phyloP scores from a whole-genome alignment of 2,888 invertebrate genomes.

The Drosophila atripex region DNA sequence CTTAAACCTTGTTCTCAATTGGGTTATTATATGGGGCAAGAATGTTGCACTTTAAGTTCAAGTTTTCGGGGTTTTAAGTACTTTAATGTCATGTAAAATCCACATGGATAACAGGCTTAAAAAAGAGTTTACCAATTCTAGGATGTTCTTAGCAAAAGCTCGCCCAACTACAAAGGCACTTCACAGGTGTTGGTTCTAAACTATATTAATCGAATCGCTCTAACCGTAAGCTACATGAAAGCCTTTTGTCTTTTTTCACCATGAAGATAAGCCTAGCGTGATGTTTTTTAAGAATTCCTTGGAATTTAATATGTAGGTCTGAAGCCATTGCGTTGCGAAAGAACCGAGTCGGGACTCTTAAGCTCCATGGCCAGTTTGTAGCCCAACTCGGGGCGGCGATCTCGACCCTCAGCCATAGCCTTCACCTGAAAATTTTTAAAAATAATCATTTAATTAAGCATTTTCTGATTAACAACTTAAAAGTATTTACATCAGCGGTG shows the following conservation, averaged over 20 bases:
- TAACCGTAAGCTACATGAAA: constrained; percentile 34
- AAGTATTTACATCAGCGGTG: constrained; percentile 87
- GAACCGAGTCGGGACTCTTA: constrained; percentile 86
- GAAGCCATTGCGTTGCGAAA: constrained; percentile 81
- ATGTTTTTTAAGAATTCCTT: constrained; percentile 21
- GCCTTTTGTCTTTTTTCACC: constrained; percentile 27
- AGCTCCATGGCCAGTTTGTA: constrained; percentile 94
- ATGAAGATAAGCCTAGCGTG: constrained; percentile 39
- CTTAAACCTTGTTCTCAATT: constrained; percentile 10
- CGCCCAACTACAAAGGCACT: constrained; percentile 54
- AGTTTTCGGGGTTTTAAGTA: constrained; percentile 13
- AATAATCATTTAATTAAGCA: background rate
- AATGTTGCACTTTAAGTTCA: constrained; percentile 9
- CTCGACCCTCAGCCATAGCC: constrained; percentile 94
- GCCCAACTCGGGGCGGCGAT: constrained; percentile 93
- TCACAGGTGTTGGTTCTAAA: constrained; percentile 40
- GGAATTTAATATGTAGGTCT: constrained; percentile 65
- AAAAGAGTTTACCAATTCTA: constrained; percentile 39
- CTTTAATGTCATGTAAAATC: constrained; percentile 29
- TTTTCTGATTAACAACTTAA: background rate
- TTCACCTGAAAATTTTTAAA: constrained; percentile 88
- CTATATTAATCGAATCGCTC: constrained; percentile 30
- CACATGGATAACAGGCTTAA: constrained; percentile 42
- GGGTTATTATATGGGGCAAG: constrained; percentile 20
- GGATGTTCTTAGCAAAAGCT: constrained; percentile 63